Evolutionary conservation across 2,113 vertebrate species (phyloP).

Genomic region (Diadophis punctatus): DNA sequence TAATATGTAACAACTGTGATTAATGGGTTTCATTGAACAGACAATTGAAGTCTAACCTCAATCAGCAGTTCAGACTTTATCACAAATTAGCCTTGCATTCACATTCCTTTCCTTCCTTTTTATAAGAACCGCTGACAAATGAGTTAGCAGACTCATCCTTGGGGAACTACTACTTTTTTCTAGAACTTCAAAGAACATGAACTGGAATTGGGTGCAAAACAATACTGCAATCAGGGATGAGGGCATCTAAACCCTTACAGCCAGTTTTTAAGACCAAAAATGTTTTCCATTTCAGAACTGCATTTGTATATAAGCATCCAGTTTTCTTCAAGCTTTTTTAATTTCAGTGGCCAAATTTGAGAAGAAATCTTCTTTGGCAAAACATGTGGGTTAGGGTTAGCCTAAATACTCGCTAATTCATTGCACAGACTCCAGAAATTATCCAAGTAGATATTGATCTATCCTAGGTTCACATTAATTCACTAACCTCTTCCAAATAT

Average conservation of each 20-base stretch:
- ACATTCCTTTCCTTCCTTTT: neutral
- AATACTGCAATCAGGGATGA: neutral
- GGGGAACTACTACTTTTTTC: neutral
- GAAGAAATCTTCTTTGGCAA: neutral
- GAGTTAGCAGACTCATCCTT: neutral
- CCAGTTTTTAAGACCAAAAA: neutral
- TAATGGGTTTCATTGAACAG: neutral
- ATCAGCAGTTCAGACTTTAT: neutral
- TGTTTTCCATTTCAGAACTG: neutral
- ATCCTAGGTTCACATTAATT: neutral
- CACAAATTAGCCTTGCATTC: neutral
- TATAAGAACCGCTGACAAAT: neutral
- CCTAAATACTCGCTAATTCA: neutral
- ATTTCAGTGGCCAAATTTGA: neutral
- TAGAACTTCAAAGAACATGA: neutral
- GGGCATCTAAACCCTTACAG: neutral
- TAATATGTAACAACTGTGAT: neutral
- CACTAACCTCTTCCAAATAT: neutral
- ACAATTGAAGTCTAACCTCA: conserved; percentile 4
- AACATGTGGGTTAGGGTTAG: neutral
- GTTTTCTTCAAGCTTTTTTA: neutral
- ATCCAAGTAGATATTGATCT: neutral
- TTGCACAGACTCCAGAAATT: neutral
- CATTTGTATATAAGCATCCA: neutral
- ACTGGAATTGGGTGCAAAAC: neutral